Percentiles rank a stretch among this genome's conserved stretches.
phyloP scores from a whole-genome alignment of 2,888 invertebrate genomes.

The Globia sparganii region DNA sequence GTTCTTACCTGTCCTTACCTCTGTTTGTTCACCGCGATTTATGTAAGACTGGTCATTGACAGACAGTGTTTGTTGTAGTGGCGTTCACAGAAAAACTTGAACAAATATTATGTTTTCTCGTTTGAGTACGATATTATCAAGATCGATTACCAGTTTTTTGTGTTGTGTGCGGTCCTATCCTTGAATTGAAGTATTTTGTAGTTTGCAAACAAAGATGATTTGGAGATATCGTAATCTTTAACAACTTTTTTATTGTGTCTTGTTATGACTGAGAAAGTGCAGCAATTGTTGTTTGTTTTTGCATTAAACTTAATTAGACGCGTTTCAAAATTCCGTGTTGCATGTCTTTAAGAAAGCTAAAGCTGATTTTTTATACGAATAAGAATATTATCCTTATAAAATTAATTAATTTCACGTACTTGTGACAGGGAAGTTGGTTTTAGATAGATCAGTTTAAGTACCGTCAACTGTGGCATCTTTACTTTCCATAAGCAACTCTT shows the following conservation, averaged over 20 bases:
- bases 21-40: constrained; percentile 63
- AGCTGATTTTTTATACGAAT: not conserved
- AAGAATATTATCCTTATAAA: not conserved
- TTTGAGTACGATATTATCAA: constrained; percentile 32
- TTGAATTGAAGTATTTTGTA: constrained; percentile 38
- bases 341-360: not conserved
- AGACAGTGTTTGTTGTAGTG: constrained; percentile 34
- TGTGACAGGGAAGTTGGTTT: too few species aligned
- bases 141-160: constrained; percentile 50
- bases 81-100: constrained; percentile 34
- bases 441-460: not conserved
- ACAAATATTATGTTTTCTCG: constrained; percentile 47
- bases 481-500: too few species aligned
- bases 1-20: constrained; percentile 67
- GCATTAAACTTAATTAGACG: not conserved
- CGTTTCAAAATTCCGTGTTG: not conserved
- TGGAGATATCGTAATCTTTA: constrained; percentile 36
- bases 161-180: constrained; percentile 23
- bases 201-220: constrained; percentile 29
- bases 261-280: constrained; percentile 1
- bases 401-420: too few species aligned
- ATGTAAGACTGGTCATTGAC: constrained; percentile 51
- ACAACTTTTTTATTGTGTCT: constrained; percentile 16
- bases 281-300: constrained; percentile 1
- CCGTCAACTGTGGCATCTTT: too few species aligned